Evolutionary conservation across 2,888 invertebrate genomes (phyloP).

Genomic region (Rhamnusium bicolor): DNA sequence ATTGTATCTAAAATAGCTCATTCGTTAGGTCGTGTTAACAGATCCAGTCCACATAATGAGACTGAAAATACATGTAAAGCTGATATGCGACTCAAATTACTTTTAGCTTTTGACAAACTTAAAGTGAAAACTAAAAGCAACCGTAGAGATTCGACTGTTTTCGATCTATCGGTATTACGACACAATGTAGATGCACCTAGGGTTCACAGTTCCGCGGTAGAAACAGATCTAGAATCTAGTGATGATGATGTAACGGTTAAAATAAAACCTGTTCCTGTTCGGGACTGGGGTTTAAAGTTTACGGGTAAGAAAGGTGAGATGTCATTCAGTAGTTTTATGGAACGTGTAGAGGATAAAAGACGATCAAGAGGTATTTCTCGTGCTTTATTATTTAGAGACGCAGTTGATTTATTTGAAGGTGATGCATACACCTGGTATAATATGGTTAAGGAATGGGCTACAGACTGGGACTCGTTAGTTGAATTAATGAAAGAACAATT

Average conservation of each 20-base stretch:
- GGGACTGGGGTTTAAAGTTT: conserved; percentile 27
- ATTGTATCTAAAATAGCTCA: not conserved
- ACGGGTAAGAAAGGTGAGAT: conserved; percentile 1
- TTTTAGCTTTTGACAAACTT: not conserved
- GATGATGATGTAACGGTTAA: not conserved
- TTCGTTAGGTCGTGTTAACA: not conserved
- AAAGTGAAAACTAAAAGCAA: not conserved
- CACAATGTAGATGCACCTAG: not conserved
- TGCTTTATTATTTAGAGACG: conserved; percentile 15
- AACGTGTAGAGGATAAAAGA: conserved; percentile 10
- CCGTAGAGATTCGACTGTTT: not conserved
- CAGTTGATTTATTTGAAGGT: conserved; percentile 20
- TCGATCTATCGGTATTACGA: conserved; percentile 19
- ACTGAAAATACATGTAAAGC: not conserved
- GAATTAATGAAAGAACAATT: not conserved
- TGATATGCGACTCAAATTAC: not conserved
- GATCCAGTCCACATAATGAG: not conserved
- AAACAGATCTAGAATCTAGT: not conserved
- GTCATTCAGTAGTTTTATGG: conserved; percentile 17
- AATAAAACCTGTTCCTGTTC: conserved; percentile 16
- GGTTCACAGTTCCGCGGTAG: conserved; percentile 13
- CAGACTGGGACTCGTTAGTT: not conserved
- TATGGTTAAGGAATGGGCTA: conserved; percentile 3
- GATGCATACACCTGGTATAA: conserved; percentile 31
- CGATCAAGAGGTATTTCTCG: conserved; percentile 15